phyloP scores from a whole-genome alignment of 64 coral and sea anemone genomes.

The Stylophora pistillata region DNA sequence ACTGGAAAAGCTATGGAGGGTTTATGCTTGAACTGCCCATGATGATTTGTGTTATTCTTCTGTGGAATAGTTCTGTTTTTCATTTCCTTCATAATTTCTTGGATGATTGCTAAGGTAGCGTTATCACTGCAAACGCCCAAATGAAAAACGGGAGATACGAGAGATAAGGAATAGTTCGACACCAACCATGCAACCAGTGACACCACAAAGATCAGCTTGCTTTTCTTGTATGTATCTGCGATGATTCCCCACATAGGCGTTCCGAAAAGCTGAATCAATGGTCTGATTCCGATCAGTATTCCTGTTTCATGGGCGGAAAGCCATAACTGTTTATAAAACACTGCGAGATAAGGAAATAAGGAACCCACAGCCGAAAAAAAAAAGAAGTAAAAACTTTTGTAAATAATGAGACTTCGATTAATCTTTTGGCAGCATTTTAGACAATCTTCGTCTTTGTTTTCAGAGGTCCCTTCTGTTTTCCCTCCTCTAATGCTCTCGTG shows the following conservation, averaged over 20 bases:
- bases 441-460: neutral
- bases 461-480: neutral
- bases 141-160: conserved; percentile 54
- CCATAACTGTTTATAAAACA: conserved; percentile 95
- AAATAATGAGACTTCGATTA: conserved; percentile 64
- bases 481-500: neutral
- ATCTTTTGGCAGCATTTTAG: conserved; percentile 49
- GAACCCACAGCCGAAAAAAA: conserved; percentile 87
- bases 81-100: conserved; percentile 49
- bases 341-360: conserved; percentile 84
- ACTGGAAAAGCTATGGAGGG: neutral
- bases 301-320: conserved; percentile 88
- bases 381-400: conserved; percentile 94
- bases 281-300: conserved; percentile 79
- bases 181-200: conserved; percentile 77
- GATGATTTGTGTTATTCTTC: neutral
- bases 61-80: neutral
- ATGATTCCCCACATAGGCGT: conserved; percentile 81
- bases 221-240: conserved; percentile 66
- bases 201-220: conserved; percentile 81
- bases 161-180: conserved; percentile 67
- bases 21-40: neutral
- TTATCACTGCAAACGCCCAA: conserved; percentile 70
- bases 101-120: conserved; percentile 42
- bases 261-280: conserved; percentile 68